Percentiles rank a stretch among this genome's conserved stretches.
phyloP scores from a whole-genome alignment of 2,888 invertebrate genomes.

The Scrobipalpa costella region DNA sequence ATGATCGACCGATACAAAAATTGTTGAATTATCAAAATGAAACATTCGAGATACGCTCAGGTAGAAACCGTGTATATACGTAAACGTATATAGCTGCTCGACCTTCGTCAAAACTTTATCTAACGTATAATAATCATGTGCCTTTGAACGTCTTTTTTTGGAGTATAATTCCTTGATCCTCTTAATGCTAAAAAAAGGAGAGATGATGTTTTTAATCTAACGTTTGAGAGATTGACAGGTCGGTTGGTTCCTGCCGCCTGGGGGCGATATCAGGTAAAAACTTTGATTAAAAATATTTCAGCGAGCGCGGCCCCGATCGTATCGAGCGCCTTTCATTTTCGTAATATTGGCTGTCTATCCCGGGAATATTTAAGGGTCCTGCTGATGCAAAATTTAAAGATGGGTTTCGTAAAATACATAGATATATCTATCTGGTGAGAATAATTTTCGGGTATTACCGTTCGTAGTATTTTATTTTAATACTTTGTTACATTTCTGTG shows the following conservation, averaged over 20 bases:
- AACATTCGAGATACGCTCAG: conserved; percentile 21
- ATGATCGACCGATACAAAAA: conserved; percentile 18
- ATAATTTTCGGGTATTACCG: not conserved
- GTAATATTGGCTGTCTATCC: conserved; percentile 38
- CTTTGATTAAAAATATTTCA: conserved; percentile 80
- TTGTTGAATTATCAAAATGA: conserved; percentile 21
- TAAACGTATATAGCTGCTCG: conserved; percentile 39
- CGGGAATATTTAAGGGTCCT: conserved; percentile 34
- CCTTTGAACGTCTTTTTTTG: conserved; percentile 48
- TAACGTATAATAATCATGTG: conserved; percentile 75
- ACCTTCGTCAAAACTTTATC: conserved; percentile 80
- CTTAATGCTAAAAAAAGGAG: conserved; percentile 74
- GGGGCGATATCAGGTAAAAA: conserved; percentile 70
- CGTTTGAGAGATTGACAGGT: conserved; percentile 80
- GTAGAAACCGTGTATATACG: conserved; percentile 24
- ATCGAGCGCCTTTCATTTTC: conserved; percentile 49
- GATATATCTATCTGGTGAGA: too few species aligned
- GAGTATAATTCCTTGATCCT: conserved; percentile 74
- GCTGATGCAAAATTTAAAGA: conserved; percentile 30
- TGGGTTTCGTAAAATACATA: not conserved
- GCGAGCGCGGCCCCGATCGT: conserved; percentile 60
- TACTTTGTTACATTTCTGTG: not conserved
- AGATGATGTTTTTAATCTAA: conserved; percentile 79
- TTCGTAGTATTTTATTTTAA: too few species aligned
- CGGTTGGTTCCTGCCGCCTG: conserved; percentile 65